Base-by-base conservation (phyloP, 2,113 vertebrate genomes). In the Antennarius striatus region DNA sequence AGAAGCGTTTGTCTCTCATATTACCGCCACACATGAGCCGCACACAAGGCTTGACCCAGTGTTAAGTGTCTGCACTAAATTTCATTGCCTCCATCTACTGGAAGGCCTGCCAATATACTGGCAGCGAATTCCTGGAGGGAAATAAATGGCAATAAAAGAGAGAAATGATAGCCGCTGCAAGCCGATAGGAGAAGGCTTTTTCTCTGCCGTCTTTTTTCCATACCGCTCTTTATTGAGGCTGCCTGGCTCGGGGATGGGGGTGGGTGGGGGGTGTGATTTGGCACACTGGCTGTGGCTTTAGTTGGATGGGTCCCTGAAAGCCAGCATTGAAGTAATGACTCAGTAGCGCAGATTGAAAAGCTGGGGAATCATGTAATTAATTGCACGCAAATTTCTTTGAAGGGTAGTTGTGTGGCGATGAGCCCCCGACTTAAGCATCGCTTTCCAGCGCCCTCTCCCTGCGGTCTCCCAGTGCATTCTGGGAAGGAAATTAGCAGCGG, bases 81-180 rank as follows among this genome's bases (percentile, higher is more conserved):
- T 98, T 96, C 95, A 96, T 96, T 96, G 95, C 94, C 92, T 94
- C 93, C 94, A 92, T 95, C 94, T 95, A 95, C 94, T 95, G 95
- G 94, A 97, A 96, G 93, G 94, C 92, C 93, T 96, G 95, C 95
- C 96, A 97, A 96, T 96, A 95, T 94, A 94, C 95, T 95, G 95
- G 95, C 95, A 96, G 94, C 90, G 93, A 95, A 97, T 94, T 96
- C 96, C 97, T 98, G 86, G 93, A 95, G 96, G 96, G 96, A 95
- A 98, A 96, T 96, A 95, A 96, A 97, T 95, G 95, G 95, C 94
- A 97, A 95, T 98, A 97, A 97, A 96, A 93, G 92, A 95, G 94
- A 95, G 95, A 94, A 95, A 96, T 94, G 94, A 96, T 96, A 89
- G 92, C 90, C 91, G 89, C 73, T 91, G 92, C 91, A 93, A 95